Conservation (phyloP, 2,113 vertebrate genomes). For the Marmota flaviventris region DNA sequence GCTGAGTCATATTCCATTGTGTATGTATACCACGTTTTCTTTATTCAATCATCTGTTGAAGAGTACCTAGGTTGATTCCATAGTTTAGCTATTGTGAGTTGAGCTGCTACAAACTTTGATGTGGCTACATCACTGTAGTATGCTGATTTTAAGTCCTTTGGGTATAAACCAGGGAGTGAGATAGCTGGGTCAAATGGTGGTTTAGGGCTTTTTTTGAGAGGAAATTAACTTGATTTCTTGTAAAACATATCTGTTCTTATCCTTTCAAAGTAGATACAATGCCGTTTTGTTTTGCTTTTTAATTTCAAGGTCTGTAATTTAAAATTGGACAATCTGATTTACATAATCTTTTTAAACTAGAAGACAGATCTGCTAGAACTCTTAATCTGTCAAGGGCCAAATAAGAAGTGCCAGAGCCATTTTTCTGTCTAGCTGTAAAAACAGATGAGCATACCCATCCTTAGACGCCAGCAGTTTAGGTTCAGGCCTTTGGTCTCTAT, state of each 20-base stretch:
- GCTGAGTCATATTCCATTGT: no score
- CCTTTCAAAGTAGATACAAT: constrained; percentile 80
- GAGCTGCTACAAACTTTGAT: no score
- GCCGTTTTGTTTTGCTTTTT: constrained; percentile 67
- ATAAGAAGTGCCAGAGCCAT: constrained; percentile 48
- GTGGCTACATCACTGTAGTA: no score
- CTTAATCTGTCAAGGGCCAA: constrained; percentile 62
- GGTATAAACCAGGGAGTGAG: no score
- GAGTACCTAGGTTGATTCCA: no score
- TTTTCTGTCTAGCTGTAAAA: not conserved
- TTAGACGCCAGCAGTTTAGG: constrained; percentile 14
- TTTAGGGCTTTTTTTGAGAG: not conserved
- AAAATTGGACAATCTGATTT: constrained; percentile 68
- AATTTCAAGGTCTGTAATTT: constrained; percentile 69
- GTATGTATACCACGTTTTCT: no score
- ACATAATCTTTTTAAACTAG: constrained; percentile 74
- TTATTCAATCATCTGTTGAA: no score
- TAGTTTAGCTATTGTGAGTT: no score
- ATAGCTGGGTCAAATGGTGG: no score
- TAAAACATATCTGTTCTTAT: constrained; percentile 64
- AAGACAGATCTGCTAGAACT: constrained; percentile 69
- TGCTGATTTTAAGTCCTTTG: no score
- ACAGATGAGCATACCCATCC: not conserved
- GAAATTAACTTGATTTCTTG: constrained; percentile 58
- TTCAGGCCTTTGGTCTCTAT: constrained; percentile 34